A percentile compares a stretch with the other conserved stretches of the same genome.
phyloP scores from a whole-genome alignment of 64 coral and sea anemone genomes.

The Actinia equina region DNA sequence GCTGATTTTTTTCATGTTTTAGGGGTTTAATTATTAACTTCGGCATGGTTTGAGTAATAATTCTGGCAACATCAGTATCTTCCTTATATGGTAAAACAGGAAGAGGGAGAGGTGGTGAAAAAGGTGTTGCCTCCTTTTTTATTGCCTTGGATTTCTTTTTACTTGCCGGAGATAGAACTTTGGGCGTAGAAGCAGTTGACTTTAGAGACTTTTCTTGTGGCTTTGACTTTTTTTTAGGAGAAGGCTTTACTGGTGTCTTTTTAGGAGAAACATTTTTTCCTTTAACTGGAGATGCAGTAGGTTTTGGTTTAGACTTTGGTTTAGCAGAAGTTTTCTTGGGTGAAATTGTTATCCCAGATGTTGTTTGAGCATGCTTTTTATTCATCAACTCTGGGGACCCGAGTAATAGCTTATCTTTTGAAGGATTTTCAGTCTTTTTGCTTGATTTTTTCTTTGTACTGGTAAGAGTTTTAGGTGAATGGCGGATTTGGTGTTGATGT shows the following conservation, averaged over 20 bases:
- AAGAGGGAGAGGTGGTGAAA: background rate
- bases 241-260: conserved; percentile 17
- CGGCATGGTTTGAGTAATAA: conserved; percentile 47
- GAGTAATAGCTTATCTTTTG: conserved; percentile 9
- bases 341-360: conserved; percentile 1
- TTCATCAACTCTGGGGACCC: background rate
- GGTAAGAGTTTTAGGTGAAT: background rate
- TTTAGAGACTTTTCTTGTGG: conserved; percentile 2
- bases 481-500: conserved; percentile 7
- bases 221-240: conserved; percentile 13
- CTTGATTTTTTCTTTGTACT: conserved; percentile 35
- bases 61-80: background rate
- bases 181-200: background rate
- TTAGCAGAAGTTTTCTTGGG: conserved; percentile 15
- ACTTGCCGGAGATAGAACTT: background rate
- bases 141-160: conserved; percentile 13
- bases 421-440: conserved; percentile 20
- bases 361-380: conserved; percentile 7
- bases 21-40: conserved; percentile 87
- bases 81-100: conserved; percentile 1
- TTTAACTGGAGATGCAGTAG: background rate
- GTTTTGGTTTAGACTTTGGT: conserved; percentile 49
- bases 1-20: conserved; percentile 51
- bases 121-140: background rate
- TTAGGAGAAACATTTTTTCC: conserved; percentile 49